Evolutionary conservation across 2,113 vertebrate genomes (phyloP), one percentile per base, ranked within the genome.

Genomic region (Gorsachius goisagi): DNA sequence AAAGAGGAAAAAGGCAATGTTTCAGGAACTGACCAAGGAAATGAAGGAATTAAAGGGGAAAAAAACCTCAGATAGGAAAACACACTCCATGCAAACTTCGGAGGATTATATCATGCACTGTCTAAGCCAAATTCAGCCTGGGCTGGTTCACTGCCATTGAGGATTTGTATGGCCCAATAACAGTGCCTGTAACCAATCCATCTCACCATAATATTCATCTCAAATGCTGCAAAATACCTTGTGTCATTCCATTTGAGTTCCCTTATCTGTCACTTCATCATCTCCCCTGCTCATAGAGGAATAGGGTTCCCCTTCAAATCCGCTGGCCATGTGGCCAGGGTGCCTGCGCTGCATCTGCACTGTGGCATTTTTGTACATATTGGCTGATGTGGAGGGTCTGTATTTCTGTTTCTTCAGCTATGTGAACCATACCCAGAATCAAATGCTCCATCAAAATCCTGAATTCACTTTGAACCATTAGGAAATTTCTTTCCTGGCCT

Each of bases 371-470:
- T 47, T 95, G 81, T 95, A 53, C 91, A 39, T 19, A 68, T 84
- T 95, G 93, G 92, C 95, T 74, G 74, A 50, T 11, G 71, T 49
- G 71, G 52, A 82, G 80, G 68, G 90, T 62, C 74, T 86, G 50
- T 37, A 74, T 44, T 97, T 95, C 94, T 97, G 52, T 96, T 96
- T 92, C 95, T 96, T 88, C 92, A 93, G 91, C 89, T 92, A 83
- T 22, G 73, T 53, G 89, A 97, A 92, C 94, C 85, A 8, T 96
- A 83, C 79, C 39, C 83, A 88, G 85, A 92, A 93, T 67, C 88
- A 97, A 97, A 95, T 66, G 77, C 82, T 88, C 91, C 85, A 90
- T 95, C 94, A 92, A 89, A 95, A 84, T 87, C 64, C 85, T 81
- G 66, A 84, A 89, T 91, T 96, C 68, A 39, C 85, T 96, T 95